Percentiles rank a stretch among this genome's conserved stretches.
Evolutionary conservation across 2,113 vertebrate species (phyloP).

Genomic region (Callithrix jacchus): DNA sequence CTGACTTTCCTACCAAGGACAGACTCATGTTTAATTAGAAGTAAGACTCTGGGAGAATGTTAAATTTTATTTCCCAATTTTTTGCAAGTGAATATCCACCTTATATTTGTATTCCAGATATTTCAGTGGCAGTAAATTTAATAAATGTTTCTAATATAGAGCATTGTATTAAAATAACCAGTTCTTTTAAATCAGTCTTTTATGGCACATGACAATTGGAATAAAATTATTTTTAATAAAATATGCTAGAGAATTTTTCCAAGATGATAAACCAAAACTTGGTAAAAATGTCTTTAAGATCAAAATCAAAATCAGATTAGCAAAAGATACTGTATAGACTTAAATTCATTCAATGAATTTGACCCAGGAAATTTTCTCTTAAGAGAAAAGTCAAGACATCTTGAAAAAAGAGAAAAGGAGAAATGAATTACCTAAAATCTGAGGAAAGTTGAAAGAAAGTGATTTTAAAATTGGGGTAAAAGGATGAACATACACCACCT

Average conservation of each 20-base stretch:
- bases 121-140: not conserved
- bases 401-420: not conserved
- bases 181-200: not conserved
- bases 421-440: not conserved
- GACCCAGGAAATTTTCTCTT: not conserved
- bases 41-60: not conserved
- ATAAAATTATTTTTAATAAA: not conserved
- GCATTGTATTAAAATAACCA: not conserved
- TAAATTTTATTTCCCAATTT: conserved; percentile 50
- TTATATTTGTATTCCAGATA: not conserved
- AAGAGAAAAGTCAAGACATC: not conserved
- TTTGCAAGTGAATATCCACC: not conserved
- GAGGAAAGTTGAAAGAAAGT: not conserved
- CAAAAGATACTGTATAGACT: not conserved
- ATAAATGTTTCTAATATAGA: not conserved
- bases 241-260: not conserved
- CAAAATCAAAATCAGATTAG: not conserved
- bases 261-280: not conserved
- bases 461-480: not conserved
- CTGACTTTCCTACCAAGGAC: conserved; percentile 33
- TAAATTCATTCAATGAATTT: not conserved
- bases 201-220: not conserved
- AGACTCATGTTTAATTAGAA: conserved; percentile 62
- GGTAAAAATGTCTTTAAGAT: not conserved
- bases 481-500: not conserved